A percentile compares a stretch with the other conserved stretches of the same genome.
Evolutionary conservation across 2,113 vertebrate genomes (phyloP).

Genomic region (Thryonomys swinderianus): DNA sequence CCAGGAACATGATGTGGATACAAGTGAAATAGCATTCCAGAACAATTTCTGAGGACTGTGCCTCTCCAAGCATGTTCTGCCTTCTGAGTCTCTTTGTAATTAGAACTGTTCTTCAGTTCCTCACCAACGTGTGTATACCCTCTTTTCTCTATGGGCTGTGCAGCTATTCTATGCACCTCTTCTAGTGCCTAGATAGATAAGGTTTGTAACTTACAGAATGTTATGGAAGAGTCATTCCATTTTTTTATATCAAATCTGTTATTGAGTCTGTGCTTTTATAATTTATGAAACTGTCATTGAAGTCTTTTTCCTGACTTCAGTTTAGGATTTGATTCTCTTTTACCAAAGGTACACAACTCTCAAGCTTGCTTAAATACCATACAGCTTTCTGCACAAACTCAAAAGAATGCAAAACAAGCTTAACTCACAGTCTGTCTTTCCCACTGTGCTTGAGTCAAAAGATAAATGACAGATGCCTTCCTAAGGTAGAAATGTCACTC

Average conservation of each 20-base stretch:
- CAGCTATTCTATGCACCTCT: background rate
- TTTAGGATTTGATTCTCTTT: slow-evolving; percentile 56
- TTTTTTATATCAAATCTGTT: slow-evolving; percentile 78
- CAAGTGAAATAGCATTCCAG: slow-evolving; percentile 86
- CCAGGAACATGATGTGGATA: slow-evolving; percentile 94
- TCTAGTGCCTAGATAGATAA: slow-evolving; percentile 56
- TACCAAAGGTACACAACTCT: slow-evolving; percentile 39
- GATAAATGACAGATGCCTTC: background rate
- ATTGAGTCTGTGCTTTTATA: slow-evolving; percentile 80
- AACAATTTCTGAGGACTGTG: slow-evolving; percentile 75
- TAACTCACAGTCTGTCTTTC: background rate
- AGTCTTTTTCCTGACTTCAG: slow-evolving; percentile 20
- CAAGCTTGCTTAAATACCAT: background rate
- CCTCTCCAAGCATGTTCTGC: slow-evolving; percentile 25
- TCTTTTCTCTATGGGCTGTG: slow-evolving; percentile 35
- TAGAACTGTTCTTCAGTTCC: background rate
- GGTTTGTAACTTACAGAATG: slow-evolving; percentile 69
- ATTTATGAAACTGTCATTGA: slow-evolving; percentile 60
- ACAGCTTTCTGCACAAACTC: background rate
- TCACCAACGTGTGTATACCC: slow-evolving; percentile 37
- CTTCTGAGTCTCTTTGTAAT: slow-evolving; percentile 23
- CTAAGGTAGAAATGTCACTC: background rate
- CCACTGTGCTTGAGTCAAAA: background rate
- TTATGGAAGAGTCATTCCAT: slow-evolving; percentile 71
- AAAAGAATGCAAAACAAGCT: no score